phyloP scores from a whole-genome alignment of 1,140 invertebrate genomes.

The Papilio aristodemus region DNA sequence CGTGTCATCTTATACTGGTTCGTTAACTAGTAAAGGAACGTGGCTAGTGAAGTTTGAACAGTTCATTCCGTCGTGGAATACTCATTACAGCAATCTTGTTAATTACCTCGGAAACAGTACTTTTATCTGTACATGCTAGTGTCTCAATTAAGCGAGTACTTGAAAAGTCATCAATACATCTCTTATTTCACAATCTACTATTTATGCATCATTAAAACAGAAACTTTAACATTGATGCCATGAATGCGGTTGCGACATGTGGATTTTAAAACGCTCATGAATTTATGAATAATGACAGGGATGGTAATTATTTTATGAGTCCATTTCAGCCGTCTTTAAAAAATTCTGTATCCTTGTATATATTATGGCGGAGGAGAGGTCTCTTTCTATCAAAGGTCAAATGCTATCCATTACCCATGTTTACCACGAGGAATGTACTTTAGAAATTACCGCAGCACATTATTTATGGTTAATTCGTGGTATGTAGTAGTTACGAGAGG shows the following conservation, averaged over 20 bases:
- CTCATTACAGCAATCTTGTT: slow-evolving; percentile 19
- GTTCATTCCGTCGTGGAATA: slow-evolving; percentile 18
- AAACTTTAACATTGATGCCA: not conserved
- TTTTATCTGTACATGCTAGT: slow-evolving; percentile 8
- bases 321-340: no score
- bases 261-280: no score
- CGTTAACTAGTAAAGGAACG: not conserved
- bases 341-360: no score
- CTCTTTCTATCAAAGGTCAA: no score
- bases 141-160: slow-evolving; percentile 8
- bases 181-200: not conserved
- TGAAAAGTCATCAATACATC: not conserved
- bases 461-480: slow-evolving; percentile 16
- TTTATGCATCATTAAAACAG: not conserved
- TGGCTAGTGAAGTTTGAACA: slow-evolving; percentile 14
- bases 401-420: no score
- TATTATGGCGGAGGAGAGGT: no score
- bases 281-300: no score
- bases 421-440: not conserved
- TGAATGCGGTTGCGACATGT: no score
- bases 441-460: not conserved
- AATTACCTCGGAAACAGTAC: not conserved
- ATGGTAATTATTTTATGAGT: no score
- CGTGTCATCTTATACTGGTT: not conserved
- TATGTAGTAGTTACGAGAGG: slow-evolving; percentile 19